Percentiles rank a stretch among this genome's conserved stretches.
phyloP scores from a whole-genome alignment of 2,797 vertebrate genomes.

The Zalophus californianus region DNA sequence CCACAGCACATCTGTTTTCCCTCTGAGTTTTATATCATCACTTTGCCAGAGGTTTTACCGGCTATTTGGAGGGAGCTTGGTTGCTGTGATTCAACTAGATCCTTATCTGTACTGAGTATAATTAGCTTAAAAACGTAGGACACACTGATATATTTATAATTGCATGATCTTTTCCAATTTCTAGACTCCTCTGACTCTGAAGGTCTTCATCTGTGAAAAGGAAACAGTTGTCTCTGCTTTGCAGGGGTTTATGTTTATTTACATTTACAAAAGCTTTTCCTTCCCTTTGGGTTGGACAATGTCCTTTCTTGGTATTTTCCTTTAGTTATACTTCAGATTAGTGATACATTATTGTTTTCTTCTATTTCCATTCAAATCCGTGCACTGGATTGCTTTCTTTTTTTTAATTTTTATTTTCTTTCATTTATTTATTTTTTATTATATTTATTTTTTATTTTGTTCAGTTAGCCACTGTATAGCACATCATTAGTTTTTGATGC shows the following conservation, averaged over 20 bases:
- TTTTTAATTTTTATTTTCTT: too few species aligned
- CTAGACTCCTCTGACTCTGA: neutral
- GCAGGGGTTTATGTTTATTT: neutral
- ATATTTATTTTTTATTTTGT: too few species aligned
- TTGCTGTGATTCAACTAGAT: slow-evolving; percentile 40
- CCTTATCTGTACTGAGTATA: neutral
- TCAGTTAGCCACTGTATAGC: too few species aligned
- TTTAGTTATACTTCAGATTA: neutral
- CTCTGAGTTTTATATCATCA: slow-evolving; percentile 51
- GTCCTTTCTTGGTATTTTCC: neutral
- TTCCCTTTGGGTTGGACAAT: neutral
- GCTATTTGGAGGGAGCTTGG: neutral
- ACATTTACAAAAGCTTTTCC: neutral
- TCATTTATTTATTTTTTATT: too few species aligned
- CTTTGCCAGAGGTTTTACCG: slow-evolving; percentile 64
- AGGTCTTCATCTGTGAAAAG: neutral
- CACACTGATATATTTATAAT: neutral
- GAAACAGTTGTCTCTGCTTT: neutral
- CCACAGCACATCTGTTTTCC: slow-evolving; percentile 62
- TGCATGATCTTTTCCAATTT: neutral
- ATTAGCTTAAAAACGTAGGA: neutral
- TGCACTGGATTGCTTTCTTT: neutral
- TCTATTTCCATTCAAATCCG: neutral
- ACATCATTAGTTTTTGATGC: too few species aligned
- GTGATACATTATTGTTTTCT: neutral